A percentile compares a stretch with the other conserved stretches of the same genome.
Evolutionary conservation across 2,888 invertebrate species (phyloP).

Genomic region (Erebia ligea): DNA sequence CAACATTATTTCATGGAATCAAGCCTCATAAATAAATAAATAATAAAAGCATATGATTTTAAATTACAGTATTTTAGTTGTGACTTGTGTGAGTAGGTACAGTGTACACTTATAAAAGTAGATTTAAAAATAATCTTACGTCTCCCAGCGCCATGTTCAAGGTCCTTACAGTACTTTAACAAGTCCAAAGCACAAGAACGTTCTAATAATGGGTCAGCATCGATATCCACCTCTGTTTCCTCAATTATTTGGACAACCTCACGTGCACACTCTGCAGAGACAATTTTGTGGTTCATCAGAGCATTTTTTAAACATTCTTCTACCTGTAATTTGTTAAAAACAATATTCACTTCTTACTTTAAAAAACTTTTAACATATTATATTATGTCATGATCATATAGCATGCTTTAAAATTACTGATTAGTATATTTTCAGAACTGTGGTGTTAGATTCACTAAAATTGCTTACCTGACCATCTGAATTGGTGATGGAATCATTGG

Average conservation of each 20-base stretch:
- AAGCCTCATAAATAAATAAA: neutral
- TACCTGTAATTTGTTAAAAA: slow-evolving; percentile 59
- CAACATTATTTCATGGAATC: neutral
- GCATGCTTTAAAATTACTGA: too few species aligned
- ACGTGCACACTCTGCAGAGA: slow-evolving; percentile 89
- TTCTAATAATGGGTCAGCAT: slow-evolving; percentile 96
- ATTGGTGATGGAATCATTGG: slow-evolving; percentile 71
- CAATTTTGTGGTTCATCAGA: slow-evolving; percentile 88
- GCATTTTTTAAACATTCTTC: slow-evolving; percentile 97
- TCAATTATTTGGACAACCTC: slow-evolving; percentile 95
- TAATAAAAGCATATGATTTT: too few species aligned
- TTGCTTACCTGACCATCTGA: slow-evolving; percentile 74
- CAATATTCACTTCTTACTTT: neutral
- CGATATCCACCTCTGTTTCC: slow-evolving; percentile 95
- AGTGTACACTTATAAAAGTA: neutral
- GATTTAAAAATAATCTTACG: slow-evolving; percentile 82
- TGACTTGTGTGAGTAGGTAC: too few species aligned
- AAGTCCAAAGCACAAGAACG: slow-evolving; percentile 94
- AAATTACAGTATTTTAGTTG: too few species aligned
- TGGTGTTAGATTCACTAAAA: neutral
- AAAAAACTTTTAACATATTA: too few species aligned
- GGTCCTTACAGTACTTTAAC: slow-evolving; percentile 89
- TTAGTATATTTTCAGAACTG: neutral
- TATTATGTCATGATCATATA: too few species aligned
- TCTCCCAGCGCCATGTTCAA: slow-evolving; percentile 95